Base-by-base conservation (phyloP, 2,113 vertebrate genomes). In the Micronycteris hirsuta region DNA sequence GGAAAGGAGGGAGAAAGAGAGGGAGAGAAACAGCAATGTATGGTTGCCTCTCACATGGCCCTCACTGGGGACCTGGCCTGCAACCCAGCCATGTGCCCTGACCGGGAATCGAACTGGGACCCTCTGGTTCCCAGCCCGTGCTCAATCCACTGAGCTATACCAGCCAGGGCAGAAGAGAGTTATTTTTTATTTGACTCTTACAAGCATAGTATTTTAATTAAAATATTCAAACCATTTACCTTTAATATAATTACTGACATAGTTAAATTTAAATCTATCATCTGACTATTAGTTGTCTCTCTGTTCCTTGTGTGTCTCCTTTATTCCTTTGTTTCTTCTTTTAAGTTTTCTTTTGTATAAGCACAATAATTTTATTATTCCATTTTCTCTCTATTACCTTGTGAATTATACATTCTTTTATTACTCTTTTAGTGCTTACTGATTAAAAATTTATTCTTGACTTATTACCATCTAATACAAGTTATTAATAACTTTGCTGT, bases 401-500 rank as follows among this genome's bases (percentile, higher is more conserved):
- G 31, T 93, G 58, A 92, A 89, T 95, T 86, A 92, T 86, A 89
- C 58, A 92, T 92, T 86, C 19, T 70, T 84, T 77, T 67, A 74
- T 87, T 87, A 41, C n/a, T 95, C 65, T 67, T 89, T 96, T 83
- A 92, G 63, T 96, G 47, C n/a, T 89, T 93, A 70, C n/a, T 80
- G 47, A 95, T 96, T 93, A 88, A 96, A 91, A 71, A 91, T 96
- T 73, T 88, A 95, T 80, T 77, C 43, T 90, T 86, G 82, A 87
- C 8, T 71, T 86, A 95, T 88, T 96, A 38, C 24, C 68, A 49
- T 52, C 24, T 80, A 90, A 81, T 38, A 73, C 43, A 73, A 71
- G n/a, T 96, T 93, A 87, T 96, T 91, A 93, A 92, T 89, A 96
- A 65, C 83, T 82, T 73, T 31, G 13, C 28, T 73, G 86, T 15